A percentile compares a stretch with the other conserved stretches of the same genome.
Conservation (phyloP, 2,888 invertebrate species). For the Lasioglossum pauxillum region DNA sequence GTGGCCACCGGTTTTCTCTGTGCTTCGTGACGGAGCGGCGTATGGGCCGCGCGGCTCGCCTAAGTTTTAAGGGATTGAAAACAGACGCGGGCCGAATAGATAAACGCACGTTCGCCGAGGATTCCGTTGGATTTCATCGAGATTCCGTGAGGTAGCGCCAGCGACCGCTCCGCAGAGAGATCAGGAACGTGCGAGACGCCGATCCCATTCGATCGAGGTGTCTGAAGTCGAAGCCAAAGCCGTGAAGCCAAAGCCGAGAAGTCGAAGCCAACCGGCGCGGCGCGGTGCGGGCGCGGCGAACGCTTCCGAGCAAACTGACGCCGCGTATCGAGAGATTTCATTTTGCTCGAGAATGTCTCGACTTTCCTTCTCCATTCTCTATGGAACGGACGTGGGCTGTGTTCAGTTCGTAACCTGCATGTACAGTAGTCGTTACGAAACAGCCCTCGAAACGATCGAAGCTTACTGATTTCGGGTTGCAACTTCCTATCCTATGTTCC, state of each 20-base stretch:
- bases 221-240: slow-evolving; percentile 23
- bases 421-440: slow-evolving; percentile 1
- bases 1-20: slow-evolving; percentile 48
- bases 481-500: background rate
- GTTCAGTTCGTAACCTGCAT: background rate
- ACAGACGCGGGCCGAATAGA: slow-evolving; percentile 77
- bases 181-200: slow-evolving; percentile 63
- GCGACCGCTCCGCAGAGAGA: slow-evolving; percentile 53
- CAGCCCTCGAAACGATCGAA: background rate
- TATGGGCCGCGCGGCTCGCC: slow-evolving; percentile 61
- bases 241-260: background rate
- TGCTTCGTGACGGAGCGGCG: slow-evolving; percentile 56
- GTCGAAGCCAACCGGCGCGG: background rate
- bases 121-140: slow-evolving; percentile 69
- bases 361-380: background rate
- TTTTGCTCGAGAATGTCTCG: slow-evolving; percentile 12
- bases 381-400: background rate
- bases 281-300: slow-evolving; percentile 8
- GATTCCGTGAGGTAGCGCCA: slow-evolving; percentile 60
- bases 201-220: slow-evolving; percentile 54
- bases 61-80: slow-evolving; percentile 78
- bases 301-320: slow-evolving; percentile 32
- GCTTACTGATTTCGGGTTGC: slow-evolving; percentile 4
- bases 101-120: slow-evolving; percentile 70
- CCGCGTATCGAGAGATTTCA: slow-evolving; percentile 34